Evolutionary conservation across 1,140 invertebrate species (phyloP).

Genomic region (Nasonia longicornis): DNA sequence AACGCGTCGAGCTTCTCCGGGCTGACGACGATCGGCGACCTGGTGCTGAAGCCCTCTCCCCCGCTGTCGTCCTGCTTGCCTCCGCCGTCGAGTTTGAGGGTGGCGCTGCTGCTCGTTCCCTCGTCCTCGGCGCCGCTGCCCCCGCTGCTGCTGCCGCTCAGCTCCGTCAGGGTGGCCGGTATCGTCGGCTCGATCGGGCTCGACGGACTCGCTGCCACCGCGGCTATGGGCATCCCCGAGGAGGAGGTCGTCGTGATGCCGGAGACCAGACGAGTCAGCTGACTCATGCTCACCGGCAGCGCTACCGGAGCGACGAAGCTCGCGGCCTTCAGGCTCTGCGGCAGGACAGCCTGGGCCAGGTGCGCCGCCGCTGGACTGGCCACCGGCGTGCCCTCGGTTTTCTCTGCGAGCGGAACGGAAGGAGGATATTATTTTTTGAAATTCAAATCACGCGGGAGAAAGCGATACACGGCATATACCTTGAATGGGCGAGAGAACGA

Average conservation of each 20-base stretch:
- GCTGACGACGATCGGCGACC: constrained; percentile 61
- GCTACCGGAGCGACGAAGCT: constrained; percentile 73
- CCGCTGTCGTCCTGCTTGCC: constrained; percentile 32
- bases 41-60: constrained; percentile 57
- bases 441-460: not conserved
- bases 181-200: constrained; percentile 39
- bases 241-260: constrained; percentile 61
- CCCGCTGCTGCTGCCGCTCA: constrained; percentile 61
- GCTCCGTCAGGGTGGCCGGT: constrained; percentile 62
- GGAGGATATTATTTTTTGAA: too few species aligned
- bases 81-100: constrained; percentile 36
- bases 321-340: constrained; percentile 70
- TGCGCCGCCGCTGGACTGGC: constrained; percentile 71
- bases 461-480: constrained; percentile 53
- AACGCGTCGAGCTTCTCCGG: constrained; percentile 58
- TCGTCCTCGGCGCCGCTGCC: constrained; percentile 63
- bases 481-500: constrained; percentile 79
- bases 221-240: constrained; percentile 40
- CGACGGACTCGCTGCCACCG: constrained; percentile 18
- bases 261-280: constrained; percentile 62
- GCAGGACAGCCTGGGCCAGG: constrained; percentile 78
- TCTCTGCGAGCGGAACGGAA: constrained; percentile 47
- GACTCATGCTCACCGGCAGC: constrained; percentile 69
- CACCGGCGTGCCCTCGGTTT: constrained; percentile 76
- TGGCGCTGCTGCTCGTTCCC: constrained; percentile 57